Percentiles rank a stretch among this genome's conserved stretches.
These are phyloP conservation scores for Vanacampus margaritifer DNA, from an alignment of 2,113 vertebrate species.

Conservation along the genomic window DNA sequence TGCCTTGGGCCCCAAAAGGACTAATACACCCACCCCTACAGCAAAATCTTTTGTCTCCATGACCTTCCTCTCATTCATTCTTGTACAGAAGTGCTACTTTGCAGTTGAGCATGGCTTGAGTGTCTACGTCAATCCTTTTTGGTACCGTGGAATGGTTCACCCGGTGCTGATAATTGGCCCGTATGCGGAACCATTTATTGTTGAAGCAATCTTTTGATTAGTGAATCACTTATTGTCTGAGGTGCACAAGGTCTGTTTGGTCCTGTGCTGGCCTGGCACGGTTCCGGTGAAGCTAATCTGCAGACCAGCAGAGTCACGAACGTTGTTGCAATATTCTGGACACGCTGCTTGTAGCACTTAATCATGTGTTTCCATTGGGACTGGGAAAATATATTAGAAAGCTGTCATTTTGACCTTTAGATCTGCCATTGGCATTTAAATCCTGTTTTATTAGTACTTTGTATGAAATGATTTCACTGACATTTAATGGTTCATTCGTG, in stretches of 20 bases:
- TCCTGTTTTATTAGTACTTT: constrained; percentile 6
- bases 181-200: neutral
- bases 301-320: constrained; percentile 22
- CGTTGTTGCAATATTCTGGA: constrained; percentile 16
- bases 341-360: constrained; percentile 1
- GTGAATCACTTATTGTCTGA: neutral
- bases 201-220: neutral
- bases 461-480: constrained; percentile 1
- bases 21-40: no score
- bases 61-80: no score
- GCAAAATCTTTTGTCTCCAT: no score
- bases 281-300: constrained; percentile 40
- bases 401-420: constrained; percentile 8
- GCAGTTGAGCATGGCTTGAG: no score
- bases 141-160: neutral
- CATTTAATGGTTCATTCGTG: constrained; percentile 5
- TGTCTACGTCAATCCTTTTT: no score
- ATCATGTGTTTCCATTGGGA: constrained; percentile 5
- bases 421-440: constrained; percentile 22
- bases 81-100: no score
- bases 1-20: no score
- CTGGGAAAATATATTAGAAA: constrained; percentile 4
- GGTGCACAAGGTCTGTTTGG: neutral
- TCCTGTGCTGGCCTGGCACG: constrained; percentile 16
- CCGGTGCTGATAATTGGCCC: neutral